Conservation (phyloP, 2,113 vertebrate genomes). For the Promerops cafer region DNA sequence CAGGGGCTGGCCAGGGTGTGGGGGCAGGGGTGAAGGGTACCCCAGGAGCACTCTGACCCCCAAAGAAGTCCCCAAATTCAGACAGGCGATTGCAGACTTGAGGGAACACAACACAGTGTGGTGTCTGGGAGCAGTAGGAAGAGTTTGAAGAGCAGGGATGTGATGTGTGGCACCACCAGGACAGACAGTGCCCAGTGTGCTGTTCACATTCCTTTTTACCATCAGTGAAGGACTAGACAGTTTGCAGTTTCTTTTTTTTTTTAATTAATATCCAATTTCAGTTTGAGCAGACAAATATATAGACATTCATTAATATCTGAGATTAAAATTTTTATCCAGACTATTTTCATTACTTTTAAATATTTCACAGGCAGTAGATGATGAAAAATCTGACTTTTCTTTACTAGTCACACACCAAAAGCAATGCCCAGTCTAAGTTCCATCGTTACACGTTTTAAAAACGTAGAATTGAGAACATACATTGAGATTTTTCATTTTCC, state of each 20-base stretch:
- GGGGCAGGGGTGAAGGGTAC: not conserved
- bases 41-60: not conserved
- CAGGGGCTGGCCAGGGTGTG: not conserved
- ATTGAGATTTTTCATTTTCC: slow-evolving; percentile 20
- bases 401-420: not conserved
- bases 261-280: not conserved
- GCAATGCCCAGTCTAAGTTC: not conserved
- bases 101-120: rapidly evolving
- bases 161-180: not conserved
- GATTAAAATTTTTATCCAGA: not conserved
- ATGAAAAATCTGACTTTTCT: not conserved
- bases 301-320: not conserved
- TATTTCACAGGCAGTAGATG: not conserved
- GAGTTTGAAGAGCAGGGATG: not conserved
- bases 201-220: not conserved
- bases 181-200: not conserved
- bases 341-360: not conserved
- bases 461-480: not conserved
- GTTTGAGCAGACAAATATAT: not conserved
- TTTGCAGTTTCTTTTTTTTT: not conserved
- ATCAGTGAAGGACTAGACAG: not conserved
- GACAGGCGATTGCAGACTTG: rapidly evolving
- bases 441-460: not conserved
- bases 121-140: not conserved
- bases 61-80: not conserved